phyloP scores from a whole-genome alignment of 2,797 vertebrate genomes.

The Pseudomugil gertrudae region DNA sequence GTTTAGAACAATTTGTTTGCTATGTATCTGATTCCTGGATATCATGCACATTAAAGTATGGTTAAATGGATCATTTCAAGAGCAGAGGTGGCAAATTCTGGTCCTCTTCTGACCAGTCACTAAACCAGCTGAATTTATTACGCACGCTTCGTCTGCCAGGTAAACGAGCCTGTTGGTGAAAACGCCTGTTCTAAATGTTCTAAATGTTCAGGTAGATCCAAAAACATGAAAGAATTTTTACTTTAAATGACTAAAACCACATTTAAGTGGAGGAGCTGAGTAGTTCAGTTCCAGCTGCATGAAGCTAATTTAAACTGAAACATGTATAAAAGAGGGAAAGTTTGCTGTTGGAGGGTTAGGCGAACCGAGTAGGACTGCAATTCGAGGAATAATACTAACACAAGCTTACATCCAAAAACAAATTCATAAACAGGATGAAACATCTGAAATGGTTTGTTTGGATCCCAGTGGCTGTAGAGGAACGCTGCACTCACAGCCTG shows the following conservation, averaged over 20 bases:
- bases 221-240: no score
- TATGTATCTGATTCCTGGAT: background rate
- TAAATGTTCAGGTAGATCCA: no score
- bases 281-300: background rate
- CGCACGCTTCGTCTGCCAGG: no score
- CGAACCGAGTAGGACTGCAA: background rate
- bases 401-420: background rate
- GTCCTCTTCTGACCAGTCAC: no score
- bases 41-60: background rate
- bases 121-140: no score
- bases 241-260: no score
- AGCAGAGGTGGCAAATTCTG: background rate
- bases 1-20: background rate
- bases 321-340: no score
- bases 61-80: background rate
- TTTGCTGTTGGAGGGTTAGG: conserved; percentile 9
- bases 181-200: no score
- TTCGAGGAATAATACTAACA: background rate
- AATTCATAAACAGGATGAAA: conserved; percentile 6
- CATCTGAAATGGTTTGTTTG: conserved; percentile 29
- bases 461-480: conserved; percentile 14
- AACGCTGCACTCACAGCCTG: conserved; percentile 34
- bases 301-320: conserved; percentile 19
- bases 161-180: no score
- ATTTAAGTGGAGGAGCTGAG: background rate